Conservation (phyloP, 2,113 vertebrate species). For the Coreoperca whiteheadi region DNA sequence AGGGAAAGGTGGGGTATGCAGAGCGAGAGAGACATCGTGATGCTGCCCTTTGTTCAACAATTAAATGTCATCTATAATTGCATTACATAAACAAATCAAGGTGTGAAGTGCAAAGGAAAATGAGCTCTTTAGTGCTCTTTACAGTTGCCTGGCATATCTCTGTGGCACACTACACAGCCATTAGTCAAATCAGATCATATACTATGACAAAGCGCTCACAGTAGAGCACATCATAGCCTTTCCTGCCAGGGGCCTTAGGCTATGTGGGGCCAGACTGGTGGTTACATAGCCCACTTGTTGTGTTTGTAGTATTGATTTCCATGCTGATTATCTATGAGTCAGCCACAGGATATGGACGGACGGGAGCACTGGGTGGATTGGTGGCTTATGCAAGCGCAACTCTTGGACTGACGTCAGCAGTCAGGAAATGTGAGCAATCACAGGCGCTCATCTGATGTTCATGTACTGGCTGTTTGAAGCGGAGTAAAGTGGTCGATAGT, state of each 20-base stretch:
- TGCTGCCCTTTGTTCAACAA: conserved; percentile 31
- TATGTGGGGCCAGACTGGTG: conserved; percentile 36
- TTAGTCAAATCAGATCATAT: conserved; percentile 23
- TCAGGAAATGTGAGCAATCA: conserved; percentile 49
- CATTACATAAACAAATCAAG: conserved; percentile 41
- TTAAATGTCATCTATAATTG: conserved; percentile 34
- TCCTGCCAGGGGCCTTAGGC: conserved; percentile 33
- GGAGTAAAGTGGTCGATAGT: neutral
- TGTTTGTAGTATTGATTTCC: conserved; percentile 77
- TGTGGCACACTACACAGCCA: neutral
- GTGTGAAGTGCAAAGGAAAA: conserved; percentile 23
- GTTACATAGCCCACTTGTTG: conserved; percentile 67
- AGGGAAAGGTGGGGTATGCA: conserved; percentile 14
- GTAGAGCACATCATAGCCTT: conserved; percentile 17
- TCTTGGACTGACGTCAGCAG: conserved; percentile 67
- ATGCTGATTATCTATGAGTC: conserved; percentile 78
- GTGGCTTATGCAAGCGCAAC: conserved; percentile 75
- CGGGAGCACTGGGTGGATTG: conserved; percentile 51
- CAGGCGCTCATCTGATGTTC: conserved; percentile 38
- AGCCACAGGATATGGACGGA: conserved; percentile 70
- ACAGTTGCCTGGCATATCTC: conserved; percentile 16
- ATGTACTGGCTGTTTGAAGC: conserved; percentile 10
- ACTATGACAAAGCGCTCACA: conserved; percentile 23
- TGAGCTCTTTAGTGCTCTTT: neutral
- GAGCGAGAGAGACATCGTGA: conserved; percentile 26